phyloP scores from a whole-genome alignment of 2,888 invertebrate species.

The Hirtodrosophila histrioides region DNA sequence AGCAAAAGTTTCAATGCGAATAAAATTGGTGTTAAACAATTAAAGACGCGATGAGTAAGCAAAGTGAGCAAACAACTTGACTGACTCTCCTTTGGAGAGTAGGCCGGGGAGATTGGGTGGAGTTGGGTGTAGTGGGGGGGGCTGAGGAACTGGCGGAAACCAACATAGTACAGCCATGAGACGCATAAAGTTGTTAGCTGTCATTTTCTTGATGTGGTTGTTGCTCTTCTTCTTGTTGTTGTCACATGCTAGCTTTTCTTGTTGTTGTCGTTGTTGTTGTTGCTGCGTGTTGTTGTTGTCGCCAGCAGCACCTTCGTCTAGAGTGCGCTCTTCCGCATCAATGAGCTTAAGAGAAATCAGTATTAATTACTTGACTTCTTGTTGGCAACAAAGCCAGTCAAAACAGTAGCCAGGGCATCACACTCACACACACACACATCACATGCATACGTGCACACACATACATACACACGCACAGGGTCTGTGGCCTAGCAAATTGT shows the following conservation, averaged over 20 bases:
- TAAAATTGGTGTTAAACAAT: slow-evolving; percentile 62
- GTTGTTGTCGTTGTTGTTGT: too few species aligned
- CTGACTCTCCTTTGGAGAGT: neutral
- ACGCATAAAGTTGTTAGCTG: slow-evolving; percentile 42
- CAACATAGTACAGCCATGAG: slow-evolving; percentile 34
- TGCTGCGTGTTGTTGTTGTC: slow-evolving; percentile 27
- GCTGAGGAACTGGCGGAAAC: neutral
- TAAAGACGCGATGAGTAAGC: slow-evolving; percentile 42
- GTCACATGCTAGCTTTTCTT: slow-evolving; percentile 7
- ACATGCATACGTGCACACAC: slow-evolving; percentile 5
- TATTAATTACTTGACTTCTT: slow-evolving; percentile 72
- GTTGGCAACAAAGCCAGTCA: slow-evolving; percentile 36
- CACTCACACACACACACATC: slow-evolving; percentile 4
- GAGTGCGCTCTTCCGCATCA: slow-evolving; percentile 64
- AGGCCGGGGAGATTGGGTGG: neutral
- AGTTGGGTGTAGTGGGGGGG: neutral
- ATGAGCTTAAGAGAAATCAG: slow-evolving; percentile 61
- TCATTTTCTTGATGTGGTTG: slow-evolving; percentile 21
- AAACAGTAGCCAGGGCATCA: slow-evolving; percentile 31
- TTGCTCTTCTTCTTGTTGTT: slow-evolving; percentile 24
- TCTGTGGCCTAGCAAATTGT: slow-evolving; percentile 37
- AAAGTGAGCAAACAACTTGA: slow-evolving; percentile 23
- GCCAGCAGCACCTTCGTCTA: slow-evolving; percentile 51
- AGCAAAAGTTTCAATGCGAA: slow-evolving; percentile 57
- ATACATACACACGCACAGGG: neutral